A percentile compares a stretch with the other conserved stretches of the same genome.
phyloP scores from a whole-genome alignment of 2,113 vertebrate species.

The Oenanthe oenanthe region DNA sequence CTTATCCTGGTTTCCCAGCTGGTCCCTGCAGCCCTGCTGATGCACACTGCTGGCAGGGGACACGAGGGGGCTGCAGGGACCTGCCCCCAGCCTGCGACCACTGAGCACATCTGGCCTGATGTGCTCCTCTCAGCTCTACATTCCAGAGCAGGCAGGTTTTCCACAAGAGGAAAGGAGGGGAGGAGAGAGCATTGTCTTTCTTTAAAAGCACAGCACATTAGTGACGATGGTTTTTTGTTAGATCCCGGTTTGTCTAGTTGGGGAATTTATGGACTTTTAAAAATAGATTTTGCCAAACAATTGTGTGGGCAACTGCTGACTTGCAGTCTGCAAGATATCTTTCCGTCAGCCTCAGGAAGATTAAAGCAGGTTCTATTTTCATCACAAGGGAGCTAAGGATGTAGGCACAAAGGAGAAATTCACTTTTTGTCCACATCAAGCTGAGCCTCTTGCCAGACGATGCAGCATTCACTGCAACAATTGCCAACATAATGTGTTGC shows the following conservation, averaged over 20 bases:
- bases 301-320: conserved; percentile 74
- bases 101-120: rapidly evolving
- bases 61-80: neutral
- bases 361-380: conserved; percentile 73
- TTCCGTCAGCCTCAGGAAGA: conserved; percentile 65
- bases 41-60: conserved; percentile 11
- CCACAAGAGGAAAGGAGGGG: neutral
- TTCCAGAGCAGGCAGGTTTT: neutral
- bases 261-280: conserved; percentile 72
- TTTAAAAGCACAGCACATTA: conserved; percentile 16
- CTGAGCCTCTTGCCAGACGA: conserved; percentile 59
- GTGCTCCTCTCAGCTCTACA: rapidly evolving
- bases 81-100: neutral
- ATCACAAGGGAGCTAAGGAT: conserved; percentile 46
- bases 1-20: conserved; percentile 68
- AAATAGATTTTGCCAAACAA: conserved; percentile 77
- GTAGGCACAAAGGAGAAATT: conserved; percentile 67
- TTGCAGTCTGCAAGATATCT: conserved; percentile 71
- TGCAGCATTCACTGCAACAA: conserved; percentile 58
- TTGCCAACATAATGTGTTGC: conserved; percentile 45
- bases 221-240: conserved; percentile 1
- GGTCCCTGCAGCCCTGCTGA: conserved; percentile 53
- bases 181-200: neutral
- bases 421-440: conserved; percentile 66
- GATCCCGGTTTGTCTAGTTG: conserved; percentile 49